Conservation (phyloP, 2,888 invertebrate species). For the Pterostichus madidus region DNA sequence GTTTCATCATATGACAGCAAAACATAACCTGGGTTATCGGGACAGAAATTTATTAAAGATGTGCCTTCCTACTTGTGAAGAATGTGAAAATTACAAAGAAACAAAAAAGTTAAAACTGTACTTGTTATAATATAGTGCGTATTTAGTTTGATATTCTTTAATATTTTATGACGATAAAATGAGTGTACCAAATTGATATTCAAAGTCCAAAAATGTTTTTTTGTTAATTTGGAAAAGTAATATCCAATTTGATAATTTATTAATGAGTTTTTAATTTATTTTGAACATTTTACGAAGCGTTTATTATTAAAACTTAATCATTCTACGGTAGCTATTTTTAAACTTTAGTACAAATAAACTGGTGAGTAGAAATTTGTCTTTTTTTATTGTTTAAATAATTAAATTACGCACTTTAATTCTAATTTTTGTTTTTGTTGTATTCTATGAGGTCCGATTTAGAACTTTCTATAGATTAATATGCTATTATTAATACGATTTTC, state of each 20-base stretch:
- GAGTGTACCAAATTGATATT: constrained; percentile 33
- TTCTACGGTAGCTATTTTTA: constrained; percentile 18
- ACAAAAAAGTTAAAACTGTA: constrained; percentile 31
- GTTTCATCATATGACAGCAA: constrained; percentile 44
- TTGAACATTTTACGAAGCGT: constrained; percentile 8
- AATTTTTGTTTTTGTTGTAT: not conserved
- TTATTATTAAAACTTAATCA: not conserved
- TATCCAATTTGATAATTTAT: too few relatives aligned
- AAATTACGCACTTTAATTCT: too few relatives aligned
- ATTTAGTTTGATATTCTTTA: not conserved
- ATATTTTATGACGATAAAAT: constrained; percentile 14
- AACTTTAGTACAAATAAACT: constrained; percentile 1
- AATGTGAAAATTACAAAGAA: constrained; percentile 31
- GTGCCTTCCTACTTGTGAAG: not conserved
- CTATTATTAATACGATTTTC: too few relatives aligned
- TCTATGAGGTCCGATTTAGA: not conserved
- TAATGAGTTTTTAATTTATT: constrained; percentile 3
- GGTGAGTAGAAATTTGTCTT: constrained; percentile 10
- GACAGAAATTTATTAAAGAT: constrained; percentile 40
- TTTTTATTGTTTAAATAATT: not conserved
- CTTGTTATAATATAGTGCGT: constrained; percentile 6
- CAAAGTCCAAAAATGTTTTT: constrained; percentile 23
- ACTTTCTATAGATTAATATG: too few relatives aligned
- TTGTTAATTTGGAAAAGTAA: too few relatives aligned
- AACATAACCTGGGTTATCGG: constrained; percentile 36